Evolutionary conservation across 2,113 vertebrate genomes (phyloP), one percentile per base, ranked within the genome.

Genomic region (Naja naja): DNA sequence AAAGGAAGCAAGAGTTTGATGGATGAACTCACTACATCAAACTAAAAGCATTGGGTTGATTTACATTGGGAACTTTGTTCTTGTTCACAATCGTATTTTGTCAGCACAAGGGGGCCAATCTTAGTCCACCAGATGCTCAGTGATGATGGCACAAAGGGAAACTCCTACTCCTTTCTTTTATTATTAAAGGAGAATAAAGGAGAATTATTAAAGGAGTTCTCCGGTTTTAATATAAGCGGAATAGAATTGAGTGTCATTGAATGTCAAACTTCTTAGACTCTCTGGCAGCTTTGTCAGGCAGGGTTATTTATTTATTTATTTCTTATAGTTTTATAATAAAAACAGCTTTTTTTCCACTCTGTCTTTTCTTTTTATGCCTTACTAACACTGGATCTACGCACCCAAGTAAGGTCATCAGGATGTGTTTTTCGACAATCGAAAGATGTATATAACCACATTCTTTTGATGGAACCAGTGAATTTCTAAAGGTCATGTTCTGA

Each of bases 401-500:
- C 45, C 8, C 23, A 89, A 52, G 49, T n/a, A 92, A 89, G 52
- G 52, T 92, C 60, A 81, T 27, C 52, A 47, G 88, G 53, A 93
- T 85, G 20, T 52, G 43, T 60, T 87, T 53, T 93, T 52, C 14
- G 3, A 25, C 52, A 60, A 47, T 53, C 39, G 5, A 90, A 93
- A 43, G 74, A 43, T 60, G 58, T n/a, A 11, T 54, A 60, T 86
- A 86, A 64, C 90, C 60, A 23, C 45, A 60, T 60, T 90, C 69
- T 90, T 93, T 90, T 90, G 18, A 90, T 34, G 47, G 30, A 52
- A 4, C 27, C 54, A 30, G 16, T 87, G 45, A 86, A 86, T 90
- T 87, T 93, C 74, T 90, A 60, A 60, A 90, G 92, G 87, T 90
- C 88, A 93, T 22, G 60, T 39, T 93, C 22, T 87, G 87, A 43